A percentile compares a stretch with the other conserved stretches of the same genome.
Conservation (phyloP, 2,888 invertebrate species). For the Lepas anatifera region DNA sequence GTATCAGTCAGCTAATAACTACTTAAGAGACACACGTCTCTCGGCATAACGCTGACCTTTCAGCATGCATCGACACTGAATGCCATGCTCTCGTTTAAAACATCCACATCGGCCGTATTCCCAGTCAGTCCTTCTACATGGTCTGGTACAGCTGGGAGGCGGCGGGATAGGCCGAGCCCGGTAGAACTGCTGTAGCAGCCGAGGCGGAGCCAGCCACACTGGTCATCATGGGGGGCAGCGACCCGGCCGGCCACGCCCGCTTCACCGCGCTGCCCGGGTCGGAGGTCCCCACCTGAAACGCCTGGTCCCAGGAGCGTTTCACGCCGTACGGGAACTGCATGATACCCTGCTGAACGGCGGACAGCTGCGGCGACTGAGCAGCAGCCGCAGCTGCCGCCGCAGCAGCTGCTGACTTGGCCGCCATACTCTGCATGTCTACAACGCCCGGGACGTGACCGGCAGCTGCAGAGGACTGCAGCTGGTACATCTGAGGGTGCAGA, state of each 20-base stretch:
- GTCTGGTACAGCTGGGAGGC: neutral
- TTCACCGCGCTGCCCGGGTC: neutral
- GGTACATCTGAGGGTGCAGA: neutral
- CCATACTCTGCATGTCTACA: neutral
- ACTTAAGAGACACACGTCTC: too few species aligned
- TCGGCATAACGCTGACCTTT: too few species aligned
- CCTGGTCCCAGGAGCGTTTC: constrained; percentile 58
- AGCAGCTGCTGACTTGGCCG: constrained; percentile 1
- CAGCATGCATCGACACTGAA: too few species aligned
- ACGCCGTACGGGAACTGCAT: constrained; percentile 36
- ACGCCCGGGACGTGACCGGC: neutral
- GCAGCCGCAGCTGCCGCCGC: constrained; percentile 57
- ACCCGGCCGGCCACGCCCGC: neutral
- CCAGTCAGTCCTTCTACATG: too few species aligned
- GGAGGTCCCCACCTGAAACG: constrained; percentile 42
- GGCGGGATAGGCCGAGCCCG: neutral
- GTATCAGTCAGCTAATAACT: too few species aligned
- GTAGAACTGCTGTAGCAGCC: constrained; percentile 38
- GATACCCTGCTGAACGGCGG: constrained; percentile 44
- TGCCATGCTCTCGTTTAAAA: too few species aligned
- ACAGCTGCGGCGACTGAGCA: constrained; percentile 37
- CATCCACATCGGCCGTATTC: too few species aligned
- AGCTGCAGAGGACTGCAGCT: neutral
- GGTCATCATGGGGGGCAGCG: neutral
- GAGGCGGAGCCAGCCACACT: constrained; percentile 28